phyloP scores from a whole-genome alignment of 1,140 invertebrate species.

The Gryllus bimaculatus region DNA sequence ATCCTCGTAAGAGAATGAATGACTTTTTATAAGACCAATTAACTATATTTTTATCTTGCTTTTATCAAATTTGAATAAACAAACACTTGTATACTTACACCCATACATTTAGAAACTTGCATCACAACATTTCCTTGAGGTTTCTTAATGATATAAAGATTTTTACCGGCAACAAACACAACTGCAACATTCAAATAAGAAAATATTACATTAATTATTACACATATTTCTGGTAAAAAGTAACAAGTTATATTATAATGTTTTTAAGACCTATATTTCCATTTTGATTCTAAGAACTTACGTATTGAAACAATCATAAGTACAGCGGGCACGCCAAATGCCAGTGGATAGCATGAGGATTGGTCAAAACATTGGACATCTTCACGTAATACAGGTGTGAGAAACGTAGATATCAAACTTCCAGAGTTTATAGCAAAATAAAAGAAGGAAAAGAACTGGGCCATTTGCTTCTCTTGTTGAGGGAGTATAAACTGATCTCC shows the following conservation, averaged over 20 bases:
- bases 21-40: too few relatives aligned
- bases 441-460: conserved; percentile 85
- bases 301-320: conserved; percentile 73
- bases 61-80: too few relatives aligned
- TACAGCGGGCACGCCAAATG: conserved; percentile 83
- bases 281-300: conserved; percentile 28
- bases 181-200: conserved; percentile 43
- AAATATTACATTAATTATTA: not conserved
- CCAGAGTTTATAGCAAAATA: conserved; percentile 92
- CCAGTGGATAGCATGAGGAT: conserved; percentile 76
- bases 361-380: conserved; percentile 74
- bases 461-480: conserved; percentile 62
- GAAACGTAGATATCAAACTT: conserved; percentile 76
- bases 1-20: too few relatives aligned
- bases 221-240: not conserved
- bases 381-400: conserved; percentile 78
- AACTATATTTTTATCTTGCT: too few relatives aligned
- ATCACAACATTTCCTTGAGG: conserved; percentile 76
- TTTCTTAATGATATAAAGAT: conserved; percentile 63
- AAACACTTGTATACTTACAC: conserved; percentile 49
- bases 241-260: not conserved
- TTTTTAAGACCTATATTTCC: not conserved
- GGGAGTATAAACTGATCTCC: conserved; percentile 89
- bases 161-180: conserved; percentile 69
- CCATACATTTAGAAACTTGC: conserved; percentile 64